These are phyloP conservation scores for Rhagophthalmus giganteus DNA, from an alignment of 2,888 invertebrate species.

Conservation along the genomic window DNA sequence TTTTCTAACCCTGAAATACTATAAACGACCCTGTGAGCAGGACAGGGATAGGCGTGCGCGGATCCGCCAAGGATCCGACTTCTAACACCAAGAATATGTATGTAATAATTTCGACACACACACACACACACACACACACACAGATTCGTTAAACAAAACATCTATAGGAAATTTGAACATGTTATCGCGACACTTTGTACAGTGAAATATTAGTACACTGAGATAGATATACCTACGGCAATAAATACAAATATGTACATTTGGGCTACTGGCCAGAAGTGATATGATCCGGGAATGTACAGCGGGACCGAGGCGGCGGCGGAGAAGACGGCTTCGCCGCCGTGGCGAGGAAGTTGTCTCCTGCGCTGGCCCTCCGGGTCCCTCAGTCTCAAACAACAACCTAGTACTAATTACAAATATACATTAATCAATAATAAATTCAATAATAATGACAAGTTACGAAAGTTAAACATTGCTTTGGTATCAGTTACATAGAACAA, in stretches of 20 bases:
- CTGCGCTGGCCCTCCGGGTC: slow-evolving; percentile 34
- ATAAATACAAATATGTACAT: slow-evolving; percentile 51
- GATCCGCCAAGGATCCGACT: slow-evolving; percentile 16
- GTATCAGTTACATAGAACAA: slow-evolving; percentile 58
- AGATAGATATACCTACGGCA: slow-evolving; percentile 34
- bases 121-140: slow-evolving; percentile 47
- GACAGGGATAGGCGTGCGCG: slow-evolving; percentile 29
- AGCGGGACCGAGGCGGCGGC: slow-evolving; percentile 44
- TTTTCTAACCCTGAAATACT: slow-evolving; percentile 39
- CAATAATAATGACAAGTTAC: slow-evolving; percentile 51
- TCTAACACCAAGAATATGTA: slow-evolving; percentile 48
- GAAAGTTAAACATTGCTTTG: slow-evolving; percentile 57
- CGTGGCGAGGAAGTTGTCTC: slow-evolving; percentile 18
- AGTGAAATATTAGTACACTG: slow-evolving; percentile 37
- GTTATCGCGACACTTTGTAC: slow-evolving; percentile 40
- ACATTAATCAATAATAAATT: slow-evolving; percentile 46
- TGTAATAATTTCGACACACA: slow-evolving; percentile 42
- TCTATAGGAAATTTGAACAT: slow-evolving; percentile 28
- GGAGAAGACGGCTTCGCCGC: slow-evolving; percentile 20
- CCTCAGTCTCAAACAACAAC: slow-evolving; percentile 57
- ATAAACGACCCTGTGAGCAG: slow-evolving; percentile 36
- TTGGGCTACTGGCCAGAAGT: slow-evolving; percentile 51
- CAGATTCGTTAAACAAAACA: slow-evolving; percentile 36
- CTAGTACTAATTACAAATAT: slow-evolving; percentile 54
- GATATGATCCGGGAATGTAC: slow-evolving; percentile 56